These are phyloP conservation scores for Camponotus pennsylvanicus DNA, from an alignment of 1,140 invertebrate genomes.

Conservation along the genomic window DNA sequence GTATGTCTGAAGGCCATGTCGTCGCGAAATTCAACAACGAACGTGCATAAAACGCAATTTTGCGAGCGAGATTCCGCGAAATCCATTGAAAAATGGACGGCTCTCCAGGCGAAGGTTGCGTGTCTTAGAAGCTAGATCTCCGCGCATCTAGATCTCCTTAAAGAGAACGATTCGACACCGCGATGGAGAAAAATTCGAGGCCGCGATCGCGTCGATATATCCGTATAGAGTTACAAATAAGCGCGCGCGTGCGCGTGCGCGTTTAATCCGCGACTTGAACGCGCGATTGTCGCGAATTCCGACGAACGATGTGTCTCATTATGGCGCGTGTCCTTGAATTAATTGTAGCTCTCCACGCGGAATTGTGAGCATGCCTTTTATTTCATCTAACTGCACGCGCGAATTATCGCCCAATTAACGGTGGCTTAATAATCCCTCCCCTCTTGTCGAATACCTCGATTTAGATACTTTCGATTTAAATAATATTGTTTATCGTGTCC, in stretches of 20 bases:
- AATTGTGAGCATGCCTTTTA: conserved; percentile 19
- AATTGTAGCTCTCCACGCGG: conserved; percentile 25
- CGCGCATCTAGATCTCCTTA: conserved; percentile 71
- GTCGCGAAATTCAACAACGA: neutral
- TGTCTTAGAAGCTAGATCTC: conserved; percentile 40
- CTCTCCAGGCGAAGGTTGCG: conserved; percentile 62
- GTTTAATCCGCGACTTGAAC: conserved; percentile 28
- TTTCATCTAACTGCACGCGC: conserved; percentile 39
- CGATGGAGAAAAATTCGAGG: conserved; percentile 75
- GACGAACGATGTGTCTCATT: conserved; percentile 57
- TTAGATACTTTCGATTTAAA: neutral
- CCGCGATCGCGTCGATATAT: conserved; percentile 59
- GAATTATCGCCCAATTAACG: conserved; percentile 44
- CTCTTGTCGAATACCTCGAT: neutral
- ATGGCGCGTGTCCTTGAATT: conserved; percentile 58
- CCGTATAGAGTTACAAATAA: conserved; percentile 61
- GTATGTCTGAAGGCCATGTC: neutral
- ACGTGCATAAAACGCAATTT: conserved; percentile 19
- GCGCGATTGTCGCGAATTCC: conserved; percentile 69
- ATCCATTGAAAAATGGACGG: conserved; percentile 60
- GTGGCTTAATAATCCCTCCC: neutral
- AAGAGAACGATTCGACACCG: conserved; percentile 63
- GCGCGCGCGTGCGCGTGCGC: conserved; percentile 3
- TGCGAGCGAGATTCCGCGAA: conserved; percentile 49
- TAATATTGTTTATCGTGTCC: neutral